phyloP scores from a whole-genome alignment of 2,797 vertebrate genomes.

The Pelobates cultripes region DNA sequence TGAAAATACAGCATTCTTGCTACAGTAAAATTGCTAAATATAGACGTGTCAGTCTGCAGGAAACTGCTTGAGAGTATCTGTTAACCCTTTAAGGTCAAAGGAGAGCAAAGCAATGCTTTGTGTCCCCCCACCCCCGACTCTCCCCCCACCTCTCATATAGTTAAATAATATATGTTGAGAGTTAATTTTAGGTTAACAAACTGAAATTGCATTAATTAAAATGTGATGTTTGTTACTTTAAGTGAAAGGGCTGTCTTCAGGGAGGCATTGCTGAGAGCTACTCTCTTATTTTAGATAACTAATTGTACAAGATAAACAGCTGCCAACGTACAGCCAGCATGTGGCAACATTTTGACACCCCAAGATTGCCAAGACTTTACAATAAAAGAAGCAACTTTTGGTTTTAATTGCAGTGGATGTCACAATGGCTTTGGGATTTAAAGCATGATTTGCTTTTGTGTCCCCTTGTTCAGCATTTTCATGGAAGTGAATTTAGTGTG shows the following conservation, averaged over 20 bases:
- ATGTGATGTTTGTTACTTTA: constrained; percentile 48
- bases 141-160: neutral
- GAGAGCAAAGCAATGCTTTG: neutral
- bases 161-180: neutral
- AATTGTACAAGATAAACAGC: constrained; percentile 47
- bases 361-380: constrained; percentile 24
- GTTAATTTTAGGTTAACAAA: neutral
- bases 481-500: no score
- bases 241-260: constrained; percentile 35
- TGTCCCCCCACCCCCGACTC: neutral
- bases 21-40: neutral
- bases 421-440: neutral
- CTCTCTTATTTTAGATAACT: constrained; percentile 25
- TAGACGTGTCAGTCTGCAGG: neutral
- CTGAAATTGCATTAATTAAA: constrained; percentile 19
- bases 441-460: neutral
- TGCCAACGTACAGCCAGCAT: constrained; percentile 15
- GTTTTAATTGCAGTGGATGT: constrained; percentile 15
- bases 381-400: constrained; percentile 14
- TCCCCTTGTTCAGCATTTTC: neutral
- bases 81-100: neutral
- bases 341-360: constrained; percentile 38
- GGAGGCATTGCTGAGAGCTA: constrained; percentile 37
- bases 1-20: neutral
- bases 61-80: neutral